A percentile compares a stretch with the other conserved stretches of the same genome.
Evolutionary conservation across 1,140 invertebrate species (phyloP).

Genomic region (Calycopis cecrops): DNA sequence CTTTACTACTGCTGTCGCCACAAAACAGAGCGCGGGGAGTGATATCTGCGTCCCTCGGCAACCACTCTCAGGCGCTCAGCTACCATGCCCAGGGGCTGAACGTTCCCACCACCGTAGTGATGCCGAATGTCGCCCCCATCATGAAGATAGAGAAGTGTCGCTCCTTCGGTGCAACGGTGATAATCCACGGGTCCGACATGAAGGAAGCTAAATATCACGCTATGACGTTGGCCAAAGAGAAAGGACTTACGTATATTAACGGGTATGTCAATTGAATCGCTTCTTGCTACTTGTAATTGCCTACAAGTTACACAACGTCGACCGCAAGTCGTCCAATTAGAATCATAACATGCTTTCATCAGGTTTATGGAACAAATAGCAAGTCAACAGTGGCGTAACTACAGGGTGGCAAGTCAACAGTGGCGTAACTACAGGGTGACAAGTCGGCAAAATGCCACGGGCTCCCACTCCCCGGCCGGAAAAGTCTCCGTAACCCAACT

Average conservation of each 20-base stretch:
- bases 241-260: slow-evolving; percentile 88
- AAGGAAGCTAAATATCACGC: slow-evolving; percentile 89
- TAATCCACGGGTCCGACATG: slow-evolving; percentile 90
- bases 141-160: slow-evolving; percentile 95
- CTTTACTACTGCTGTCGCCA: slow-evolving; percentile 83
- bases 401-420: too few species aligned
- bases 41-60: slow-evolving; percentile 94
- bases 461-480: too few species aligned
- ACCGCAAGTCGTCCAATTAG: too few species aligned
- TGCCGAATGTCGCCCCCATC: slow-evolving; percentile 93
- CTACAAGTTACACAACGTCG: not conserved
- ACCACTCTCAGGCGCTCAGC: slow-evolving; percentile 90
- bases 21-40: slow-evolving; percentile 86
- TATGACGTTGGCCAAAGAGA: slow-evolving; percentile 83
- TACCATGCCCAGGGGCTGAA: slow-evolving; percentile 90
- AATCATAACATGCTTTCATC: too few species aligned
- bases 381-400: too few species aligned
- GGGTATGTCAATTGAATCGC: slow-evolving; percentile 76
- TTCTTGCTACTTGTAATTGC: not conserved
- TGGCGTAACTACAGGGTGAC: too few species aligned
- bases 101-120: slow-evolving; percentile 93
- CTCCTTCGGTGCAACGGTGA: slow-evolving; percentile 88
- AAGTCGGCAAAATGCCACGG: too few species aligned
- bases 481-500: too few species aligned
- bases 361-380: too few species aligned